phyloP scores from a whole-genome alignment of 2,797 vertebrate species.

The Holocentrus rufus region DNA sequence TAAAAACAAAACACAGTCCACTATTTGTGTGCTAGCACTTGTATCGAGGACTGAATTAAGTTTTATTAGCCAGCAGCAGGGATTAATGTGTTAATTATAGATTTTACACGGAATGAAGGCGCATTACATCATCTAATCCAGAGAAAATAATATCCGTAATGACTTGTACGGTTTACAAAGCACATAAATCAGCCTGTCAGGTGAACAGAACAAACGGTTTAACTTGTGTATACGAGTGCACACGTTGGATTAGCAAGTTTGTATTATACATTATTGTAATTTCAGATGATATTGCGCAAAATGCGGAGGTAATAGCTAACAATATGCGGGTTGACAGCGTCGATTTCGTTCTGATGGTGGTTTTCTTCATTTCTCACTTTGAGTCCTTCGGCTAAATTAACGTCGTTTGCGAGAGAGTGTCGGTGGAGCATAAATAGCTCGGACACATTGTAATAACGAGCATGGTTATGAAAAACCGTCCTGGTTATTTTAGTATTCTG shows the following conservation, averaged over 20 bases:
- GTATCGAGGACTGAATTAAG: background rate
- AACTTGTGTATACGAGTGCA: background rate
- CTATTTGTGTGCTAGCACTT: background rate
- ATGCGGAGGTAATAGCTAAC: constrained; percentile 52
- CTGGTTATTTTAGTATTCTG: constrained; percentile 59
- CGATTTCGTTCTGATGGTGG: constrained; percentile 8
- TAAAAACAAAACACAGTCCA: constrained; percentile 19
- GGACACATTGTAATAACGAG: constrained; percentile 47
- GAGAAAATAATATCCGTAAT: constrained; percentile 15
- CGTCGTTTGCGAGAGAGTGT: constrained; percentile 12
- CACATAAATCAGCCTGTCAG: constrained; percentile 13
- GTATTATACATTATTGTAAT: constrained; percentile 18
- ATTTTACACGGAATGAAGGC: constrained; percentile 55
- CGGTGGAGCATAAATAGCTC: constrained; percentile 39
- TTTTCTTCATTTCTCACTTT: constrained; percentile 42
- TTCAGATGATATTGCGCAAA: constrained; percentile 42
- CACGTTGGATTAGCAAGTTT: constrained; percentile 37
- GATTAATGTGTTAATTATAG: constrained; percentile 21
- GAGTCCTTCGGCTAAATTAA: constrained; percentile 22
- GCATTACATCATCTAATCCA: constrained; percentile 73
- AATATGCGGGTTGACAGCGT: constrained; percentile 47
- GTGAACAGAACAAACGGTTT: background rate
- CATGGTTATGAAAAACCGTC: constrained; percentile 56
- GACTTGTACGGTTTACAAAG: constrained; percentile 6
- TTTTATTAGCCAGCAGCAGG: background rate